Conservation (phyloP, 2,888 invertebrate genomes). For the Chesias legatella region DNA sequence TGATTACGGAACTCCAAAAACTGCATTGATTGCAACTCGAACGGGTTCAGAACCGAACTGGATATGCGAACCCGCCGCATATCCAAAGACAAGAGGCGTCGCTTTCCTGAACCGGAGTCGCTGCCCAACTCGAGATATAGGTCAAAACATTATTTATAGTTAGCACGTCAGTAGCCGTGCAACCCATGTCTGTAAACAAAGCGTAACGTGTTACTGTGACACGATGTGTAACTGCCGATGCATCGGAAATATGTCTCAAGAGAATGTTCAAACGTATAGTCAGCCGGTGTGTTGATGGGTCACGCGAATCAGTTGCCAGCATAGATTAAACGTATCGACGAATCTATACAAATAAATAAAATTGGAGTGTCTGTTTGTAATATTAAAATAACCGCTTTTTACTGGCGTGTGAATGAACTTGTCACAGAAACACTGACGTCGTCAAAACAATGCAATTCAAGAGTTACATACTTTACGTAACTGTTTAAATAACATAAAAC, state of each 20-base stretch:
- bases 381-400: too few species aligned
- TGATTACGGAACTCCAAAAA: too few species aligned
- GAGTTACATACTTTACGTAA: conserved; percentile 28
- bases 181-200: conserved; percentile 32
- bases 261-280: neutral
- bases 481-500: conserved; percentile 18
- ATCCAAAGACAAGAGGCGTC: conserved; percentile 3
- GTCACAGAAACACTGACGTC: conserved; percentile 1
- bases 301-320: too few species aligned
- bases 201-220: conserved; percentile 27
- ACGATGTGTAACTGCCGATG: conserved; percentile 5
- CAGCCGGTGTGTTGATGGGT: neutral
- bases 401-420: conserved; percentile 12
- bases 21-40: neutral
- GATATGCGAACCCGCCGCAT: conserved; percentile 1
- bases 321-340: too few species aligned
- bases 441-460: conserved; percentile 5
- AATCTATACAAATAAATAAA: too few species aligned
- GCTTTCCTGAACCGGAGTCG: conserved; percentile 1
- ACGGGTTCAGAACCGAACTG: conserved; percentile 2
- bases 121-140: conserved; percentile 46
- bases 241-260: neutral
- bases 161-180: conserved; percentile 45
- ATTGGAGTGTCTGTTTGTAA: too few species aligned
- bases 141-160: conserved; percentile 73